Percentiles rank a stretch among this genome's conserved stretches.
Conservation (phyloP, 2,797 vertebrate genomes). For the Ciconia nigra region DNA sequence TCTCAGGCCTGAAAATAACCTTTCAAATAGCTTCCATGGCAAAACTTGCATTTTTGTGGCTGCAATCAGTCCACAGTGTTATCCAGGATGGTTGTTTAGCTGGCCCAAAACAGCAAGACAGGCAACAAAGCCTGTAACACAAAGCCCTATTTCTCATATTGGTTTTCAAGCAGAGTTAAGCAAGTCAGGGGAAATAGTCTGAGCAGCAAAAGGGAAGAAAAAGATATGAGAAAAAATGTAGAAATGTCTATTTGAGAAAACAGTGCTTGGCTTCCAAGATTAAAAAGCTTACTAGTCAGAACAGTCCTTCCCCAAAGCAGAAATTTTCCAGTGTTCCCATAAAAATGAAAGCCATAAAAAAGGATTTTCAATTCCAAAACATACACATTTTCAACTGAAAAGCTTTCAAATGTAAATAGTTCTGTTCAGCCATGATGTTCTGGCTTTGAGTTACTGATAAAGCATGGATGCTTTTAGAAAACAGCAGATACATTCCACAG, state of each 20-base stretch:
- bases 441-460: background rate
- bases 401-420: constrained; percentile 39
- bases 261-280: background rate
- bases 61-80: background rate
- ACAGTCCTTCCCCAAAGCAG: constrained; percentile 19
- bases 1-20: background rate
- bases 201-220: background rate
- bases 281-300: constrained; percentile 25
- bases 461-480: background rate
- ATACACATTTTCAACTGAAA: constrained; percentile 37
- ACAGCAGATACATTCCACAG: background rate
- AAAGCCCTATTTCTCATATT: background rate
- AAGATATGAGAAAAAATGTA: background rate
- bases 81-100: background rate
- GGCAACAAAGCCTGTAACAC: background rate
- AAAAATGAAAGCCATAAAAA: constrained; percentile 52
- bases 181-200: background rate
- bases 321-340: constrained; percentile 40
- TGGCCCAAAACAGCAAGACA: background rate
- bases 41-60: background rate
- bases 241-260: background rate
- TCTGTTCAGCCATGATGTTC: background rate
- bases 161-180: background rate
- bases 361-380: constrained; percentile 55
- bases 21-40: background rate